A percentile compares a stretch with the other conserved stretches of the same genome.
These are phyloP conservation scores for Rhinolophus ferrumequinum DNA, from an alignment of 2,113 vertebrate species.

Conservation along the genomic window DNA sequence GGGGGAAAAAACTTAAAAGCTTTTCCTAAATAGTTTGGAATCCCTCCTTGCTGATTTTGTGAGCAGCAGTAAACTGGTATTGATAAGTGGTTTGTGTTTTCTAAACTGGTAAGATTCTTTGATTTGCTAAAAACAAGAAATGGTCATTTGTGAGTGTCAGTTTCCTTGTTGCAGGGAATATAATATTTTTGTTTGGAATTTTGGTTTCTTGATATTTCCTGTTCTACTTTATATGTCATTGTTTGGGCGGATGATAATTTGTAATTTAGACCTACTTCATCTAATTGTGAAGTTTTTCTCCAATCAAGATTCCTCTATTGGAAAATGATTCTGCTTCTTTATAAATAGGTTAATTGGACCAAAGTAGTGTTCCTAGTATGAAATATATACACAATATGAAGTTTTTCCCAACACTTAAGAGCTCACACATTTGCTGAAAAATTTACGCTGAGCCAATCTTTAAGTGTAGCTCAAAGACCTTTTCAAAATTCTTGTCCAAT, in stretches of 20 bases:
- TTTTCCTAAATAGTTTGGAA: background rate
- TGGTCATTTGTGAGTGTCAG: background rate
- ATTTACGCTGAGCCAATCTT: background rate
- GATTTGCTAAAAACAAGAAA: slow-evolving; percentile 10
- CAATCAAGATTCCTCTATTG: background rate
- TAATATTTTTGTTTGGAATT: background rate
- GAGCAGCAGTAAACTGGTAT: background rate
- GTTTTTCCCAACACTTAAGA: background rate
- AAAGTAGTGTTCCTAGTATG: background rate
- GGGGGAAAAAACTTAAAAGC: background rate
- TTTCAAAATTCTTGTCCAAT: background rate
- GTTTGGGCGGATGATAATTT: background rate
- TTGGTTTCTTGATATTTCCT: background rate
- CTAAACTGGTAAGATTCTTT: background rate
- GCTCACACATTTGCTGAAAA: background rate
- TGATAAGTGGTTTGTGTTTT: background rate
- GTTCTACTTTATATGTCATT: background rate
- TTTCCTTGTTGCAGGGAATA: background rate
- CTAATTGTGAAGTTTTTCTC: background rate
- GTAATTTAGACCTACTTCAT: background rate
- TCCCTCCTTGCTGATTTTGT: background rate
- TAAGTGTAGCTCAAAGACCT: background rate
- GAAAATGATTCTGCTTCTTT: background rate
- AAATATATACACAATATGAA: background rate
- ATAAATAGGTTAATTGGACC: background rate